These are phyloP conservation scores for Drosophila nr. medialis DNA, from an alignment of 2,888 invertebrate genomes.

Conservation along the genomic window DNA sequence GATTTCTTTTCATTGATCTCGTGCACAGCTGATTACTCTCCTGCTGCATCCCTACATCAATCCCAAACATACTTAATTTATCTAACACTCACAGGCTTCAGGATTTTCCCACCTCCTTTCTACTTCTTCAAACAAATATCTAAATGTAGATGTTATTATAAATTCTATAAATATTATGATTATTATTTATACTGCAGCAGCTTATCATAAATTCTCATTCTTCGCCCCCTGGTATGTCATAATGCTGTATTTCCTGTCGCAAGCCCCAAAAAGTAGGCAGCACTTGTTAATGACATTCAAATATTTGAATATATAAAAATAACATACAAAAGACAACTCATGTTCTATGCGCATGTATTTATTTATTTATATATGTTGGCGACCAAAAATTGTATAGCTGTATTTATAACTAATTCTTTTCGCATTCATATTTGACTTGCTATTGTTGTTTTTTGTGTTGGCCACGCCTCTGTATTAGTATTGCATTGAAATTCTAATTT, in stretches of 20 bases:
- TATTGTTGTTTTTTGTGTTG: conserved; percentile 25
- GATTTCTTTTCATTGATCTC: neutral
- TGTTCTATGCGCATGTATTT: conserved; percentile 21
- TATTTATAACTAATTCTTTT: conserved; percentile 50
- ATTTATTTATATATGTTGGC: conserved; percentile 34
- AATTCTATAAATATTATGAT: neutral
- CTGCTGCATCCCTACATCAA: neutral
- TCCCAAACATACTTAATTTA: neutral
- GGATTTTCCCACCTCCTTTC: neutral
- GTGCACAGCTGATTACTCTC: neutral
- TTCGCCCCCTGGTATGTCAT: conserved; percentile 7
- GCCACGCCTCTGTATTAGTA: conserved; percentile 54
- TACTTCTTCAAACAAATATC: neutral
- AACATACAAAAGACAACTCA: conserved; percentile 1
- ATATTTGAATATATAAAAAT: conserved; percentile 23
- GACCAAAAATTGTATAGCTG: conserved; percentile 43
- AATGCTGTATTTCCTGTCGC: neutral
- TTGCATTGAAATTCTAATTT: conserved; percentile 79
- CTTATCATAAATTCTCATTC: neutral
- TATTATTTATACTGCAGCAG: neutral
- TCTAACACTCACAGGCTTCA: neutral
- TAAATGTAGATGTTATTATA: neutral
- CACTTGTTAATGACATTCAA: conserved; percentile 55
- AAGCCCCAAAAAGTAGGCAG: conserved; percentile 53
- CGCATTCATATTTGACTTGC: conserved; percentile 28